Evolutionary conservation across 2,113 vertebrate genomes (phyloP).

Genomic region (Nematolebias whitei): DNA sequence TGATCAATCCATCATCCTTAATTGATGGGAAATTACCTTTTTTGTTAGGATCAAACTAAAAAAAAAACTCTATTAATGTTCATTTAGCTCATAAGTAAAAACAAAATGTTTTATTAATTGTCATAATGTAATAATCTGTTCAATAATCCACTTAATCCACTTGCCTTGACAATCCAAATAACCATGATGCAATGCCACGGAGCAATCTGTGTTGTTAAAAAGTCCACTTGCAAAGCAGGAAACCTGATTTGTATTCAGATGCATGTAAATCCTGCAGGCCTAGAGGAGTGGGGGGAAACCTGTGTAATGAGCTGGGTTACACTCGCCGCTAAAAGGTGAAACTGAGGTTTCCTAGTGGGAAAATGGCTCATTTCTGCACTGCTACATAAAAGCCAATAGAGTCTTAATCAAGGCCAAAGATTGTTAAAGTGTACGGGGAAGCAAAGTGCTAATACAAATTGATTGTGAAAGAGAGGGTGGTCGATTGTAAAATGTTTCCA

Average conservation of each 20-base stretch:
- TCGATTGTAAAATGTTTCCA: slow-evolving; percentile 57
- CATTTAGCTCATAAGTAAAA: not conserved
- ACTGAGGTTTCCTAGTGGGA: slow-evolving; percentile 51
- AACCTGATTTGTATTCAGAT: slow-evolving; percentile 70
- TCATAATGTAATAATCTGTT: slow-evolving; percentile 15
- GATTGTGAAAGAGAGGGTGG: slow-evolving; percentile 37
- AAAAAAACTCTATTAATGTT: not conserved
- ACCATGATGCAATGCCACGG: slow-evolving; percentile 26
- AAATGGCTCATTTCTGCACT: slow-evolving; percentile 47
- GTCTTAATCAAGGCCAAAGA: slow-evolving; percentile 52
- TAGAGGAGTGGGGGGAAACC: slow-evolving; percentile 10
- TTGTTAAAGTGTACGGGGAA: slow-evolving; percentile 46
- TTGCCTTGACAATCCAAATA: slow-evolving; percentile 30
- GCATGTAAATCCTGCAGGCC: slow-evolving; percentile 56
- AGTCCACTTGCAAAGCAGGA: slow-evolving; percentile 30
- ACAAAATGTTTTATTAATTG: slow-evolving; percentile 5
- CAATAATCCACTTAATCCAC: slow-evolving; percentile 29
- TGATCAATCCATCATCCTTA: no score
- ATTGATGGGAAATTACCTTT: no score
- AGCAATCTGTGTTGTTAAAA: slow-evolving; percentile 26
- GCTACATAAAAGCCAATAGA: slow-evolving; percentile 33
- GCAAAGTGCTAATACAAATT: slow-evolving; percentile 58
- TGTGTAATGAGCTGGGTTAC: slow-evolving; percentile 63
- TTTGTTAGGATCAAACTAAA: slow-evolving; percentile 7
- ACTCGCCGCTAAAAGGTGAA: slow-evolving; percentile 63